phyloP scores from a whole-genome alignment of 1,140 invertebrate species.

The Cyrtorhinus lividipennis region DNA sequence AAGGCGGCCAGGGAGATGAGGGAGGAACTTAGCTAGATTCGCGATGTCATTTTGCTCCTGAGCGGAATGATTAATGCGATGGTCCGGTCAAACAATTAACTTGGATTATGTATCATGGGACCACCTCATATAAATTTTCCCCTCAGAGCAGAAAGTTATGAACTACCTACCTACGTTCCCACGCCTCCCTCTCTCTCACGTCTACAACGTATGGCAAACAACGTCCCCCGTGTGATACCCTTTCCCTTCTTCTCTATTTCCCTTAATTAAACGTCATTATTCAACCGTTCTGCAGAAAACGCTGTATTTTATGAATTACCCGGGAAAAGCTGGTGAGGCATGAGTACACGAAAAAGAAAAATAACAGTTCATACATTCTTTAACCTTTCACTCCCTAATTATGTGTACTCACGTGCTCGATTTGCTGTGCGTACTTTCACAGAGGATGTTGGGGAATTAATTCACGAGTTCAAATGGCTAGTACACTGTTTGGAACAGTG shows the following conservation, averaged over 20 bases:
- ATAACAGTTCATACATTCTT: neutral
- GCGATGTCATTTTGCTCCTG: too few relatives aligned
- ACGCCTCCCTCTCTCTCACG: neutral
- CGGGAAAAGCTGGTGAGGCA: neutral
- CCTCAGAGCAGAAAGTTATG: neutral
- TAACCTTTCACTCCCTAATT: neutral
- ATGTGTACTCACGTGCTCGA: neutral
- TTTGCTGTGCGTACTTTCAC: too few relatives aligned
- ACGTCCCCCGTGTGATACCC: neutral
- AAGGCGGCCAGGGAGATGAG: too few relatives aligned
- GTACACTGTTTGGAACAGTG: too few relatives aligned
- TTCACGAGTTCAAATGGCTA: too few relatives aligned
- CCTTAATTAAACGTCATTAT: neutral
- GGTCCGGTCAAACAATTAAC: slow-evolving; percentile 3
- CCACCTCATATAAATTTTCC: neutral
- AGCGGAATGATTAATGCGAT: too few relatives aligned
- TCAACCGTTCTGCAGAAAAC: neutral
- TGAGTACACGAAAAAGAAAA: neutral
- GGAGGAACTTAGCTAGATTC: too few relatives aligned
- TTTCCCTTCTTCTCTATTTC: neutral
- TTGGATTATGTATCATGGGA: neutral
- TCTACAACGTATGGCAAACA: too few relatives aligned
- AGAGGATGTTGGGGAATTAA: too few relatives aligned
- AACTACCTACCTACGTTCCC: too few relatives aligned
- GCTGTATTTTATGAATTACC: neutral